Evolutionary conservation across 2,113 vertebrate species (phyloP).

Genomic region (Lichenostomus cassidix): DNA sequence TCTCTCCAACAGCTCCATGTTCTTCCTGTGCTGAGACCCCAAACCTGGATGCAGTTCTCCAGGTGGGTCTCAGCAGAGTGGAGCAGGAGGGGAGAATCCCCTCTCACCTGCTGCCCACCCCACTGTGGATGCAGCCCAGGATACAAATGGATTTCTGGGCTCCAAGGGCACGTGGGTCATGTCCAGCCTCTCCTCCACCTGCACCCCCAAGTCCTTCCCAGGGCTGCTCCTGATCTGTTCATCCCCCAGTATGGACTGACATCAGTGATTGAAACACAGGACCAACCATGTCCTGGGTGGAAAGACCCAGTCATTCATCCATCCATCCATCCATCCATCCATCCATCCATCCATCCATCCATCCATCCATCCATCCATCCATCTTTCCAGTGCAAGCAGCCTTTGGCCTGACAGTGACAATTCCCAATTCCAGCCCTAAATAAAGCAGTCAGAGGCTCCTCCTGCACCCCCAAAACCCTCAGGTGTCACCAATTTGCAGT

Average conservation of each 20-base stretch:
- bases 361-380: background rate
- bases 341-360: background rate
- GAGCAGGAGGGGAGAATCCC: background rate
- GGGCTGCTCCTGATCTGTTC: background rate
- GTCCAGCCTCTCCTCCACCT: background rate
- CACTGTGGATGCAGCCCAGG: background rate
- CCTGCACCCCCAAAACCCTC: background rate
- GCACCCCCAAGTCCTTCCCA: background rate
- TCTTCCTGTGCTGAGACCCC: background rate
- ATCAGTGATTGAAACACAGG: background rate
- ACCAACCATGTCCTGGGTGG: background rate
- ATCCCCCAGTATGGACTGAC: background rate
- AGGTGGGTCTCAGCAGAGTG: background rate
- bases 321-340: background rate
- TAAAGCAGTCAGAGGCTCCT: background rate
- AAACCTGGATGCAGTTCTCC: background rate
- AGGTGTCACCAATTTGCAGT: background rate
- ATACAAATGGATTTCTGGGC: background rate
- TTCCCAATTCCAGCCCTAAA: background rate
- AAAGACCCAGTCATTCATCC: background rate
- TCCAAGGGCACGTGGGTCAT: background rate
- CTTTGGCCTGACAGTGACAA: fast-evolving
- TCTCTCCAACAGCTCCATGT: fast-evolving
- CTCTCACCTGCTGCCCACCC: background rate
- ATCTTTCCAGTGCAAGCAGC: background rate